These are phyloP conservation scores for Alauda arvensis DNA, from an alignment of 2,797 vertebrate genomes.

Conservation along the genomic window DNA sequence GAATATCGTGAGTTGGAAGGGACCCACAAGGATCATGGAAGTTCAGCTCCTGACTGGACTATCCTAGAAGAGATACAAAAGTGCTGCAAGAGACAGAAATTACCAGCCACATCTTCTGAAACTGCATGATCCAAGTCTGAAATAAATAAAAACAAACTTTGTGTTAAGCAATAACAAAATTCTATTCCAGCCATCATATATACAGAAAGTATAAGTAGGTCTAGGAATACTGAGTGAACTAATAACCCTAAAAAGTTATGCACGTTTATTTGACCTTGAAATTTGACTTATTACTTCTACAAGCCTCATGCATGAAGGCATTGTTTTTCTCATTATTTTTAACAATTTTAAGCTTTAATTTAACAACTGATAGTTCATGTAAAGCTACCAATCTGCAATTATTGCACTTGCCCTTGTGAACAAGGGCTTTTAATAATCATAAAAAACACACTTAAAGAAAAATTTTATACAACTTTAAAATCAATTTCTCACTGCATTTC, in stretches of 20 bases:
- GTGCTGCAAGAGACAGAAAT: conserved; percentile 12
- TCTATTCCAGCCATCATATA: neutral
- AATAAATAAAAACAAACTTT: conserved; percentile 20
- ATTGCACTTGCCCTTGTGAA: neutral
- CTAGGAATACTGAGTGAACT: neutral
- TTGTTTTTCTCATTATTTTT: neutral
- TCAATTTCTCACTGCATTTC: neutral
- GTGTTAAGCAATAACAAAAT: neutral
- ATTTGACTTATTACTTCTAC: neutral
- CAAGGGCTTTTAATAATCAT: neutral
- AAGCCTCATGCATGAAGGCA: neutral
- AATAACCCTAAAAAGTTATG: neutral
- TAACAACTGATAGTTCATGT: neutral
- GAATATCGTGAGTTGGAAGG: neutral
- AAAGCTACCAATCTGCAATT: neutral
- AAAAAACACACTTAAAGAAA: neutral
- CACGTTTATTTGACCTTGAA: neutral
- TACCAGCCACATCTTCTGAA: conserved; percentile 80
- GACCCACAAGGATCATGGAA: neutral
- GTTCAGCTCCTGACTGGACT: neutral
- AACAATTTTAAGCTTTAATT: neutral
- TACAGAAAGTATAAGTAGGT: neutral
- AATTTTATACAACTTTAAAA: neutral
- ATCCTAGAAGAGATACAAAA: neutral
- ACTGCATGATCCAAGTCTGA: conserved; percentile 81